These are phyloP conservation scores for Vespertilio murinus DNA, from an alignment of 2,797 vertebrate genomes.

Conservation along the genomic window DNA sequence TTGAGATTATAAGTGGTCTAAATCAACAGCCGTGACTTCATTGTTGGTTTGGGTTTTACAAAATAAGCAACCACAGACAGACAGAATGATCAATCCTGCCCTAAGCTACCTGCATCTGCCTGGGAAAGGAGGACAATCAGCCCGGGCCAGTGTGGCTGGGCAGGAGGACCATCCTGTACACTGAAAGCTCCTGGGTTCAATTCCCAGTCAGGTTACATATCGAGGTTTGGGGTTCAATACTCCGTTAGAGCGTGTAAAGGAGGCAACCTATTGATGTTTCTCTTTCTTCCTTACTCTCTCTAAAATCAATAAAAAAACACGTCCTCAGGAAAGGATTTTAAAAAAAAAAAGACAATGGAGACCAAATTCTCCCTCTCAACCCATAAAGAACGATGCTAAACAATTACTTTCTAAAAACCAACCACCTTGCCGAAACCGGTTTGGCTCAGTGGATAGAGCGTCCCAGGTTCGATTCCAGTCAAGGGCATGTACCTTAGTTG, in stretches of 20 bases:
- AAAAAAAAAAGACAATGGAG: neutral
- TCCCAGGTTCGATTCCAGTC: too few relatives aligned
- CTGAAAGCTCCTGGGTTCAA: neutral
- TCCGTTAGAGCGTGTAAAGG: neutral
- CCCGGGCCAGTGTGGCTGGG: neutral
- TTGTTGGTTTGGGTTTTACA: slow-evolving; percentile 7
- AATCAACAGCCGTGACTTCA: neutral
- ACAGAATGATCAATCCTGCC: neutral
- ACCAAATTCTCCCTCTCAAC: neutral
- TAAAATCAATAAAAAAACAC: neutral
- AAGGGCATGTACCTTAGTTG: too few relatives aligned
- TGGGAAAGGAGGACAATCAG: neutral
- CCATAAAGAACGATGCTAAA: slow-evolving; percentile 26
- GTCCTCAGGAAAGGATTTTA: neutral
- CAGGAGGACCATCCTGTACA: neutral
- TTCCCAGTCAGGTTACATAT: neutral
- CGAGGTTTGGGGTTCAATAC: neutral
- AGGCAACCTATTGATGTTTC: neutral
- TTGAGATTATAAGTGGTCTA: slow-evolving; percentile 5
- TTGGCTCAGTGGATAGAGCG: too few relatives aligned
- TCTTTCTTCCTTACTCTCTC: neutral
- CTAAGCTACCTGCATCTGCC: neutral
- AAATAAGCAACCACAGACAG: neutral
- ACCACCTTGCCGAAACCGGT: too few relatives aligned
- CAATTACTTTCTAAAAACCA: slow-evolving; percentile 21